phyloP scores from a whole-genome alignment of 2,113 vertebrate species.

The Gallinago media region DNA sequence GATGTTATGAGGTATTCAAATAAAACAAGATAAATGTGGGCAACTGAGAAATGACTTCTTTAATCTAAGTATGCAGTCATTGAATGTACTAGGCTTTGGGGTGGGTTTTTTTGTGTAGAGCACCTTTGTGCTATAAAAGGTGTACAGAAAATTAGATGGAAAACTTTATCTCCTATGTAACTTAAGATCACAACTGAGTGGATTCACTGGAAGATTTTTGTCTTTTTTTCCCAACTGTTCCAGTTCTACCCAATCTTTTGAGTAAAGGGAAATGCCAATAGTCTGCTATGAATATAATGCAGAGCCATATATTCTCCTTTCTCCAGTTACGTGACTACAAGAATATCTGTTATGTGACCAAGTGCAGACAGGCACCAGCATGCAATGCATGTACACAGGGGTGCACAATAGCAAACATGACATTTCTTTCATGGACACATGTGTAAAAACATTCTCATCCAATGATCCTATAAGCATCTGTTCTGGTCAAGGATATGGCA shows the following conservation, averaged over 20 bases:
- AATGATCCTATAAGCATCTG: fast-evolving
- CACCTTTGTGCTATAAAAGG: not conserved
- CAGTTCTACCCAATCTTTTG: not conserved
- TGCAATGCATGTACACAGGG: fast-evolving
- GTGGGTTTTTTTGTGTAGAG: not conserved
- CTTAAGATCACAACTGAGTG: not conserved
- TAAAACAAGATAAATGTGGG: not conserved
- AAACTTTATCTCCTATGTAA: not conserved
- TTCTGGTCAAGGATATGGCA: not conserved
- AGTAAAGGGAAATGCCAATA: not conserved
- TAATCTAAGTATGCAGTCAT: not conserved
- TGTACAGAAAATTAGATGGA: not conserved
- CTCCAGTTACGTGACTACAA: not conserved
- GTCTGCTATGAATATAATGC: not conserved
- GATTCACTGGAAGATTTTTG: not conserved
- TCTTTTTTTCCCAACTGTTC: not conserved
- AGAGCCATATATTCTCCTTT: not conserved
- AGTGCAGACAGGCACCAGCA: not conserved
- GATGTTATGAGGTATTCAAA: not conserved
- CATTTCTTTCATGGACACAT: fast-evolving
- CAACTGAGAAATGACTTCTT: not conserved
- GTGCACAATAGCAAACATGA: fast-evolving
- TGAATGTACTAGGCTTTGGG: not conserved
- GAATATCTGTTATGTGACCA: not conserved
- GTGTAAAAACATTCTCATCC: fast-evolving